Evolutionary conservation across 2,797 vertebrate genomes (phyloP).

Genomic region (Artibeus jamaicensis): DNA sequence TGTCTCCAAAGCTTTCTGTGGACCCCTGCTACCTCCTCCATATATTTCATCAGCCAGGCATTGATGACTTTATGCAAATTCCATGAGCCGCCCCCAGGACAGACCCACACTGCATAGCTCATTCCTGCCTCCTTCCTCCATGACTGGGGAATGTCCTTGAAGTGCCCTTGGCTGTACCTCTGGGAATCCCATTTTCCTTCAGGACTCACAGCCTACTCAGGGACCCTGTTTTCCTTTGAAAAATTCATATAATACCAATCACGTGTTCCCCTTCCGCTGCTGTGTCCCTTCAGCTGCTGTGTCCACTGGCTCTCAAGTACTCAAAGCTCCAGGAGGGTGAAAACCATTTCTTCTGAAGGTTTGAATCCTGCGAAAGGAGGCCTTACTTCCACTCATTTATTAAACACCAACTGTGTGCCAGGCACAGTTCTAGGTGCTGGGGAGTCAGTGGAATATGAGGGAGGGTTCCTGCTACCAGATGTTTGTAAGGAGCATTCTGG

Average conservation of each 20-base stretch:
- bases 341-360: not conserved
- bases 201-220: not conserved
- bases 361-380: not conserved
- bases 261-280: not conserved
- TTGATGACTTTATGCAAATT: not conserved
- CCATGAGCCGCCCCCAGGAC: not conserved
- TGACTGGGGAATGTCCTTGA: not conserved
- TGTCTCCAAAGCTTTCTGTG: not conserved
- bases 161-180: not conserved
- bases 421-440: not conserved
- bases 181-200: not conserved
- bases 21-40: not conserved
- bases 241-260: not conserved
- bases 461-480: not conserved
- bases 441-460: not conserved
- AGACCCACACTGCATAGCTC: not conserved
- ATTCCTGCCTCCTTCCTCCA: not conserved
- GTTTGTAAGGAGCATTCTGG: not conserved
- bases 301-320: no score
- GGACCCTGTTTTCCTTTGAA: not conserved
- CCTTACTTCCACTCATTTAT: not conserved
- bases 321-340: not conserved
- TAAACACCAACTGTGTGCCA: not conserved
- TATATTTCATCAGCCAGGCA: not conserved
- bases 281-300: not conserved